Evolutionary conservation across 2,113 vertebrate genomes (phyloP).

Genomic region (Tamias sibiricus): DNA sequence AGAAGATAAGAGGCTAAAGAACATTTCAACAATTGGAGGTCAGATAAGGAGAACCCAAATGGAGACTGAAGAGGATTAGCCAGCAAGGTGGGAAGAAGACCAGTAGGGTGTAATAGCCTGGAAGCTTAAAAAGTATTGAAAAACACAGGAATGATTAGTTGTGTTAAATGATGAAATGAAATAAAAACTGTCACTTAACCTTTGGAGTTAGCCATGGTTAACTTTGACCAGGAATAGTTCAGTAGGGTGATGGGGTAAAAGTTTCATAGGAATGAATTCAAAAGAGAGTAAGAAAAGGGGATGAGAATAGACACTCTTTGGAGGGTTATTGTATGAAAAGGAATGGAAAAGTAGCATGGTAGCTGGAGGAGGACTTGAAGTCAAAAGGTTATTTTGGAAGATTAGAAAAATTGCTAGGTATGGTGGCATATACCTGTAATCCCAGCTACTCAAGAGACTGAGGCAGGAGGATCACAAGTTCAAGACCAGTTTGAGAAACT

Average conservation of each 20-base stretch:
- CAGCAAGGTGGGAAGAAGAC: background rate
- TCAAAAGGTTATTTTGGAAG: background rate
- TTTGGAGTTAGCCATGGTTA: constrained; percentile 13
- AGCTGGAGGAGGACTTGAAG: background rate
- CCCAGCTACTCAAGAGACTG: background rate
- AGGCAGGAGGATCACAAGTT: background rate
- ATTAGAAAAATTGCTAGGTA: background rate
- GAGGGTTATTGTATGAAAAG: background rate
- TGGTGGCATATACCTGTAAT: background rate
- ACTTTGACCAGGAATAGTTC: constrained; percentile 33
- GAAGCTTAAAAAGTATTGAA: background rate
- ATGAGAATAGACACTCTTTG: background rate
- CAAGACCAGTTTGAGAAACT: background rate
- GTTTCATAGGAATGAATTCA: background rate
- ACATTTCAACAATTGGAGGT: background rate
- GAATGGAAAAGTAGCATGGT: background rate
- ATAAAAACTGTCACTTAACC: background rate
- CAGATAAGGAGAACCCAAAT: background rate
- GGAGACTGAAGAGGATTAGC: background rate
- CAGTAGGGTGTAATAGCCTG: background rate
- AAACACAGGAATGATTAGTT: background rate
- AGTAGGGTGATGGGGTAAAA: background rate
- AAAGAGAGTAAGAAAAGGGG: constrained; percentile 11
- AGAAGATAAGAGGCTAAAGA: background rate
- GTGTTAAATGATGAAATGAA: background rate